These are phyloP conservation scores for Oryzias sinensis DNA, from an alignment of 2,797 vertebrate species.

Conservation along the genomic window DNA sequence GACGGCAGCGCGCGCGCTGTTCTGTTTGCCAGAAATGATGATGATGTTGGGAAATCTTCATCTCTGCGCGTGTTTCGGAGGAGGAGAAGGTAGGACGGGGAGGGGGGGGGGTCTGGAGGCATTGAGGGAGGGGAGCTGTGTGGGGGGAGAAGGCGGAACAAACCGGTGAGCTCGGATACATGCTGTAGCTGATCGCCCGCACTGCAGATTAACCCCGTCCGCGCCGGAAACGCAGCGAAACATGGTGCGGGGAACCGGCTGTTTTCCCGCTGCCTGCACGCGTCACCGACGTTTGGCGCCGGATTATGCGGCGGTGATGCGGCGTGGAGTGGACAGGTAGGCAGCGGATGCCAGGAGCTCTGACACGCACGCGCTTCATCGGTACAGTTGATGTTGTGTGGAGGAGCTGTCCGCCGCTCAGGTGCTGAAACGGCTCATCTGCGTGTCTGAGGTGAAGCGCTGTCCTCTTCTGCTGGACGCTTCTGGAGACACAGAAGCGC, in stretches of 20 bases:
- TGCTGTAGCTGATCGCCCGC: constrained; percentile 79
- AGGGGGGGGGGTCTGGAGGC: constrained; percentile 22
- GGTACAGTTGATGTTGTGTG: constrained; percentile 19
- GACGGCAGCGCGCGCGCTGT: not conserved
- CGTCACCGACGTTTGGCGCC: constrained; percentile 6
- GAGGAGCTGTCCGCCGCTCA: constrained; percentile 56
- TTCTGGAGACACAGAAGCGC: constrained; percentile 17
- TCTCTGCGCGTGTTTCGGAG: constrained; percentile 60
- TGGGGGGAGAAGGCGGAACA: constrained; percentile 72
- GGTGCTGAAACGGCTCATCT: constrained; percentile 57
- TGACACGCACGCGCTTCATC: constrained; percentile 8
- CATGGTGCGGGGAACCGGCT: constrained; percentile 67
- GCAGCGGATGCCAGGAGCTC: constrained; percentile 25
- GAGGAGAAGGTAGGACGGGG: constrained; percentile 37
- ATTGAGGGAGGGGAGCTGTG: constrained; percentile 34
- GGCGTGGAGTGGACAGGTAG: constrained; percentile 35
- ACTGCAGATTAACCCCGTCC: constrained; percentile 84
- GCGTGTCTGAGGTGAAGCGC: constrained; percentile 22
- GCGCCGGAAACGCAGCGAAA: constrained; percentile 59
- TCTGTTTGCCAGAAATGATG: not conserved
- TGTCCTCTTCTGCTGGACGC: constrained; percentile 15
- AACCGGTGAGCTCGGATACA: constrained; percentile 81
- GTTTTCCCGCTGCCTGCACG: constrained; percentile 20
- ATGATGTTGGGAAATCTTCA: constrained; percentile 31
- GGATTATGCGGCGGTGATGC: not conserved